Evolutionary conservation across 2,888 invertebrate species (phyloP).

Genomic region (Geophilus truncorum): DNA sequence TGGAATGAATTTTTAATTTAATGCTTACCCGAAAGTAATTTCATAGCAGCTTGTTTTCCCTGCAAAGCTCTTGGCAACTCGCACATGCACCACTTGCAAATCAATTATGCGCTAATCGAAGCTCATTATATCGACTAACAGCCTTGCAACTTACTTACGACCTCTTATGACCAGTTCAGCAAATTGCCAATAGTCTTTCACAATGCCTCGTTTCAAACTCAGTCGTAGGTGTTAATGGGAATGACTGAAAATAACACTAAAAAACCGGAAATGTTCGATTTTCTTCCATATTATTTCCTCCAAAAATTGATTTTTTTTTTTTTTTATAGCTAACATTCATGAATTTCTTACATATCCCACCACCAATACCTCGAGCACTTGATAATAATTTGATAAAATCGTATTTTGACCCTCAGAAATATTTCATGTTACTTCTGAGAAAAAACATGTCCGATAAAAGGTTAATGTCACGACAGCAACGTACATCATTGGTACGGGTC

Average conservation of each 20-base stretch:
- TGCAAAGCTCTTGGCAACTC: not conserved
- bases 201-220: not conserved
- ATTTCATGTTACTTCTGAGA: not conserved
- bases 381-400: not conserved
- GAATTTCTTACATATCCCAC: too few relatives aligned
- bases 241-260: not conserved
- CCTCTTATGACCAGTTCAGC: not conserved
- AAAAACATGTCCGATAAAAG: not conserved
- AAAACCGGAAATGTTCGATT: too few relatives aligned
- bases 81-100: not conserved
- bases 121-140: not conserved
- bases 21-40: not conserved
- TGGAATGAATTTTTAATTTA: not conserved
- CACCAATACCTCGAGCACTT: too few relatives aligned
- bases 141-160: not conserved
- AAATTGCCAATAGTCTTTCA: not conserved
- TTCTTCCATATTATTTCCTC: too few relatives aligned
- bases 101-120: not conserved
- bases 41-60: not conserved
- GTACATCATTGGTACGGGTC: not conserved
- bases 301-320: too few relatives aligned
- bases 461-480: not conserved
- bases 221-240: not conserved
- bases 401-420: not conserved
- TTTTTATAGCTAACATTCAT: too few relatives aligned